Base-by-base conservation (phyloP, 1,140 invertebrate species). In the Helicoverpa zea region DNA sequence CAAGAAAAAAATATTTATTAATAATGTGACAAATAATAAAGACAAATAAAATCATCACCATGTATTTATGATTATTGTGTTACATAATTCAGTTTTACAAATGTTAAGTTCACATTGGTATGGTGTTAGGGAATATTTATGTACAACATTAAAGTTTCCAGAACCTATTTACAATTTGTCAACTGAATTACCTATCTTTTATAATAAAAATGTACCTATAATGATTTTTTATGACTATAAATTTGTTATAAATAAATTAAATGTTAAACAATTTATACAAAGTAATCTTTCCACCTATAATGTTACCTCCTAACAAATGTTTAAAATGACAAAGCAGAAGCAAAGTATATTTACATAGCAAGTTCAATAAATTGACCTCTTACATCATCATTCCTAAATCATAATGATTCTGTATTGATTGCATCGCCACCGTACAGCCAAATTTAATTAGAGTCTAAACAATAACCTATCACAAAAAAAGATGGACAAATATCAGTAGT, bases 291-390 rank as follows among this genome's bases (percentile, higher is more conserved):
- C 75, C 61, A 76, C 73, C 73, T 76, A 72, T 72, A 52, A 54
- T 30, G 63, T 76, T 63, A 61, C 73, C 59, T 61, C 61, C 49
- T 70, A 70, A 74, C 52, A 74, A 77, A 66, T 43, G 23, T 77
- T 66, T 54, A 54, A 61, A 75, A 64, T 66, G 75, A 64, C 59
- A 77, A 77, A 77, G 75, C 75, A 77, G 43, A 63, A 76, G 73
- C 61, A 64, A 52, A 52, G 47, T 66, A 77, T 77, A 75, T 61
- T 75, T 75, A 75, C 73, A 75, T 75, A 76, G 43, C 73, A 76
- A 63, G 58, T 76, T 76, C 73, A 76, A 61, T 51, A 76, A 59
- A 51, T 64, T 77, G 75, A 77, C 75, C 75, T 77, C 16, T 77
- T 77, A 77, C 75, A 64, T 77, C 49, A 64, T 64, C 51, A 35